These are phyloP conservation scores for Ruditapes philippinarum DNA, from an alignment of 1,140 invertebrate genomes.

Conservation along the genomic window DNA sequence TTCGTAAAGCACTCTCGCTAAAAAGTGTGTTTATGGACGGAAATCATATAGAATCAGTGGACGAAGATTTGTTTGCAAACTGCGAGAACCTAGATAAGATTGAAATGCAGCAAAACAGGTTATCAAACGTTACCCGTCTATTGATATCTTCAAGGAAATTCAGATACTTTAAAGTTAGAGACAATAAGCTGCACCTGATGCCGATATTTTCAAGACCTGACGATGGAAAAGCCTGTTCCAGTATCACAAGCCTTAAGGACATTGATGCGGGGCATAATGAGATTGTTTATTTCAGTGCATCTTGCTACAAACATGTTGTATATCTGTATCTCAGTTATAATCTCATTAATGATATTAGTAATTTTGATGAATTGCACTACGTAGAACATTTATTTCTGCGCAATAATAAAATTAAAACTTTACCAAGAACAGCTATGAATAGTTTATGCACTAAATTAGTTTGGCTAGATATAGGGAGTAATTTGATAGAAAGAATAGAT, in stretches of 20 bases:
- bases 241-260: neutral
- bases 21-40: neutral
- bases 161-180: neutral
- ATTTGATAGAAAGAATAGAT: slow-evolving; percentile 7
- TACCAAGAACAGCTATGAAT: neutral
- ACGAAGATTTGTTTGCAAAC: slow-evolving; percentile 1
- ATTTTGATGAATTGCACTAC: neutral
- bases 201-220: neutral
- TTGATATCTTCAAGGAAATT: neutral
- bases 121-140: neutral
- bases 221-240: too few relatives aligned
- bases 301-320: neutral
- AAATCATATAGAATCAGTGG: neutral
- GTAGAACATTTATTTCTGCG: slow-evolving; percentile 6
- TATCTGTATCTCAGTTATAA: slow-evolving; percentile 10
- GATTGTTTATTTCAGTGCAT: neutral
- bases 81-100: neutral
- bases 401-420: neutral
- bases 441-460: neutral
- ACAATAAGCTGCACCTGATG: neutral
- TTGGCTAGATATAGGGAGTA: slow-evolving; percentile 13
- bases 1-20: neutral
- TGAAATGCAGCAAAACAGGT: slow-evolving; percentile 6
- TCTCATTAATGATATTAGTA: neutral
- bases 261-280: neutral